These are phyloP conservation scores for Rhagium mordax DNA, from an alignment of 2,888 invertebrate genomes.

Conservation along the genomic window DNA sequence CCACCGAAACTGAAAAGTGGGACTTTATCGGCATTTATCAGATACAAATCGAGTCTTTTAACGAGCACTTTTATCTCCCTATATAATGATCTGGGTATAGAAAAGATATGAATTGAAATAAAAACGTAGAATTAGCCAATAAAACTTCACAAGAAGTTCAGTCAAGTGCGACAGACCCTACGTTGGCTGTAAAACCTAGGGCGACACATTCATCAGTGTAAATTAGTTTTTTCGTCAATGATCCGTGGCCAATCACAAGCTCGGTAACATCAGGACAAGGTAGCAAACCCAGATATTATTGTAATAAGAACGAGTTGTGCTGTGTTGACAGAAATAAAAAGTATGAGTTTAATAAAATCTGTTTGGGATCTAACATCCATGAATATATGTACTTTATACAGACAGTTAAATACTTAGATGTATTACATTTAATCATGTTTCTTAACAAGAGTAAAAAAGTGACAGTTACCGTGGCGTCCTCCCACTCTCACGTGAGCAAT, in stretches of 20 bases:
- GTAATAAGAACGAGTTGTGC: background rate
- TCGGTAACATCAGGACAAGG: constrained; percentile 22
- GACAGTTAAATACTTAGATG: too few species aligned
- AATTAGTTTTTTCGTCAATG: constrained; percentile 47
- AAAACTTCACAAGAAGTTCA: constrained; percentile 30
- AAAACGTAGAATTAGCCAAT: constrained; percentile 39
- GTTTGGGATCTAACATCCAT: too few species aligned
- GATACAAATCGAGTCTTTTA: constrained; percentile 44
- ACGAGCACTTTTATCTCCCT: constrained; percentile 42
- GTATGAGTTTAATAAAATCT: too few species aligned
- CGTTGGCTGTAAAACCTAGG: constrained; percentile 18
- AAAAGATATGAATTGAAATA: constrained; percentile 43
- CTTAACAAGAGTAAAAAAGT: too few species aligned
- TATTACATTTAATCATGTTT: too few species aligned
- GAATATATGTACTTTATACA: too few species aligned
- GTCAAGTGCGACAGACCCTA: constrained; percentile 7
- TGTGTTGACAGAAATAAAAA: background rate
- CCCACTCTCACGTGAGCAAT: too few species aligned
- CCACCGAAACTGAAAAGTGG: constrained; percentile 27
- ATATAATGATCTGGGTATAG: constrained; percentile 44
- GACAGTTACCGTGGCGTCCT: too few species aligned
- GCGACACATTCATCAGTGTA: constrained; percentile 39
- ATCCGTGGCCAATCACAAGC: constrained; percentile 39
- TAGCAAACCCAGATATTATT: background rate
- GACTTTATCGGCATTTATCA: constrained; percentile 42